A percentile compares a stretch with the other conserved stretches of the same genome.
These are phyloP conservation scores for Mionectes macconnelli DNA, from an alignment of 2,113 vertebrate species.

Conservation along the genomic window DNA sequence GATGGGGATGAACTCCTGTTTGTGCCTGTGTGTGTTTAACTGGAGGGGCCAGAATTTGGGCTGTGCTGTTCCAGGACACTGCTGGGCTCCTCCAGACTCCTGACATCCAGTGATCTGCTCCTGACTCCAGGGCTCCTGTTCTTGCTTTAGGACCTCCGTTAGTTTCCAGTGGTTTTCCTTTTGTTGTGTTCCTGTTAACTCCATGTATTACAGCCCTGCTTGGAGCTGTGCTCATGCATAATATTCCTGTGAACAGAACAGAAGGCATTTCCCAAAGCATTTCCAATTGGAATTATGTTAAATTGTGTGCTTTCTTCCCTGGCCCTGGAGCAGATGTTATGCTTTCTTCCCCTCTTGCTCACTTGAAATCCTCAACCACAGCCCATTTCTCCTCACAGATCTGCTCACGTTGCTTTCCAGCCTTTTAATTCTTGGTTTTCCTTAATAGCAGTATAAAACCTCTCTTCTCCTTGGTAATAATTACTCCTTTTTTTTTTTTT, in stretches of 20 bases:
- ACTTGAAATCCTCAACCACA: not conserved
- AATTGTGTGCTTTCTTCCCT: not conserved
- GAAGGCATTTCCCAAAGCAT: not conserved
- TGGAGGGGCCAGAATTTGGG: not conserved
- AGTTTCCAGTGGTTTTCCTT: not conserved
- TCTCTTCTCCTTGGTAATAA: not conserved
- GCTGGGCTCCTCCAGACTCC: not conserved
- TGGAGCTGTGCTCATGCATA: not conserved
- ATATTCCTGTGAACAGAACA: not conserved
- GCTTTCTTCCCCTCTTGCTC: not conserved
- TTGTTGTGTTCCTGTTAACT: not conserved
- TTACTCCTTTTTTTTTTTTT: not conserved
- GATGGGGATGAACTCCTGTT: fast-evolving
- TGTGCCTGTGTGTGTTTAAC: fast-evolving
- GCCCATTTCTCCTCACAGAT: fast-evolving
- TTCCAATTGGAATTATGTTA: not conserved
- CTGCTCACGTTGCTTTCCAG: not conserved
- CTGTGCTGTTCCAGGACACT: not conserved
- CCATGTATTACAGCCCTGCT: not conserved
- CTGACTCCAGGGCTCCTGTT: fast-evolving
- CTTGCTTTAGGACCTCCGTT: not conserved
- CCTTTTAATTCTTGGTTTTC: not conserved
- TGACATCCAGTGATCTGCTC: fast-evolving
- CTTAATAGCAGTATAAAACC: not conserved
- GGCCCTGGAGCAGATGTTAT: not conserved